Conservation (phyloP, 2,797 vertebrate genomes). For the Neopelma chrysocephalum region DNA sequence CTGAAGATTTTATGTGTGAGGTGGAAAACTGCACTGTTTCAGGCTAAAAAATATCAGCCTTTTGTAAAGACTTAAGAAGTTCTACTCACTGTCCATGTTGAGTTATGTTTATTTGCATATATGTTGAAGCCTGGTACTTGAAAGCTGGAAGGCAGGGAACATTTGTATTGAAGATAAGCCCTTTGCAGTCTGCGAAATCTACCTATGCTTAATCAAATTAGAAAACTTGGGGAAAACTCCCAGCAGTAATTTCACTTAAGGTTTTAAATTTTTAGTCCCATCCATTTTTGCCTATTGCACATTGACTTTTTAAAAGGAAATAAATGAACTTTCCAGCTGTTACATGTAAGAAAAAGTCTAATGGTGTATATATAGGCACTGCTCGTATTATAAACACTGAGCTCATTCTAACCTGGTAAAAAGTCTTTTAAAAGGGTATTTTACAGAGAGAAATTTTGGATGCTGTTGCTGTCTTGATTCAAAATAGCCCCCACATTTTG, state of each 20-base stretch:
- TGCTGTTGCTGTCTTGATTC: neutral
- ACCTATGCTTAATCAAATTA: neutral
- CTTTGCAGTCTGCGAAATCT: neutral
- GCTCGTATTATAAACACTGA: neutral
- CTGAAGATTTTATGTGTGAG: fast-evolving
- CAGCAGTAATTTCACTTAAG: neutral
- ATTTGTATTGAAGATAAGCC: neutral
- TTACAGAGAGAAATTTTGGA: neutral
- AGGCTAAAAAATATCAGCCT: neutral
- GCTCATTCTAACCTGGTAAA: neutral
- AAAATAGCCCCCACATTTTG: neutral
- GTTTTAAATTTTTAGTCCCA: neutral
- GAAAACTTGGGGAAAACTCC: neutral
- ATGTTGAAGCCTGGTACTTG: neutral
- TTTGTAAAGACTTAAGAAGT: neutral
- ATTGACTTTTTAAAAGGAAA: neutral
- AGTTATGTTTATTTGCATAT: neutral
- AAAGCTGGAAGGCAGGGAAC: neutral
- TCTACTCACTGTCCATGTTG: neutral
- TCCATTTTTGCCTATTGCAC: neutral
- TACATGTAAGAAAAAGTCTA: neutral
- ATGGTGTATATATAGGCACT: neutral
- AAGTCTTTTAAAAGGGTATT: neutral
- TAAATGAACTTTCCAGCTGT: neutral
- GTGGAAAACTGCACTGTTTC: neutral